Evolutionary conservation across 2,113 vertebrate genomes (phyloP).

Genomic region (Tragelaphus buxtoni): DNA sequence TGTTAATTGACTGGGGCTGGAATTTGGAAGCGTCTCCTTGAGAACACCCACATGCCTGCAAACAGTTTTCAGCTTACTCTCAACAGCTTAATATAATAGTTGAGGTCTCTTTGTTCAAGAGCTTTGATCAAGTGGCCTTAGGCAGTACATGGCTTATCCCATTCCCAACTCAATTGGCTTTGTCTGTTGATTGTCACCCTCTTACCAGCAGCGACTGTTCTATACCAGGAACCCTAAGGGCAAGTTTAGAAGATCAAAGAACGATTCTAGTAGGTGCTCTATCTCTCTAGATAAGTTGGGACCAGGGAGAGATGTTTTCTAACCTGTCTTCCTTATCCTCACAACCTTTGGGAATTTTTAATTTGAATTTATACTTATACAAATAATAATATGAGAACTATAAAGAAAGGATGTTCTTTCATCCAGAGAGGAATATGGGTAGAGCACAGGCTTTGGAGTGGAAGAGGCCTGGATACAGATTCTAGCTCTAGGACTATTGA

Average conservation of each 20-base stretch:
- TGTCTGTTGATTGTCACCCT: constrained; percentile 1
- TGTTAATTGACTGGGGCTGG: not conserved
- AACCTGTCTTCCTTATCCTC: not conserved
- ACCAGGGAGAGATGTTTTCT: not conserved
- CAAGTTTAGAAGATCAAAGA: constrained; percentile 41
- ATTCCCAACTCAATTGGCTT: not conserved
- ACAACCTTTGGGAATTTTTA: not conserved
- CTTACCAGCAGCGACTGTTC: constrained; percentile 29
- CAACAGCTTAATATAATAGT: not conserved
- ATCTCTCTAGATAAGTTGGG: not conserved
- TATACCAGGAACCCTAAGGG: constrained; percentile 36
- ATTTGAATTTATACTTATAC: constrained; percentile 11
- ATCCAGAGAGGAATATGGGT: not conserved
- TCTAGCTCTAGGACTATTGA: not conserved
- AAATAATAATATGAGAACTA: not conserved
- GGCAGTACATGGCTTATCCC: constrained; percentile 39
- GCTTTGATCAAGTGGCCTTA: constrained; percentile 61
- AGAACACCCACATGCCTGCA: not conserved
- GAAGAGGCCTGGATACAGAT: not conserved
- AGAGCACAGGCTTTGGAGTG: not conserved
- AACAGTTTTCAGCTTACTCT: not conserved
- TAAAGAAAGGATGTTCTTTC: not conserved
- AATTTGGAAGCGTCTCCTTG: not conserved
- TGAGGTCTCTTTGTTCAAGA: constrained; percentile 13
- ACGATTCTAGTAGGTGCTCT: not conserved